Evolutionary conservation across 2,888 invertebrate genomes (phyloP), one percentile per base, ranked within the genome.

Genomic region (Acholoe squamosa): DNA sequence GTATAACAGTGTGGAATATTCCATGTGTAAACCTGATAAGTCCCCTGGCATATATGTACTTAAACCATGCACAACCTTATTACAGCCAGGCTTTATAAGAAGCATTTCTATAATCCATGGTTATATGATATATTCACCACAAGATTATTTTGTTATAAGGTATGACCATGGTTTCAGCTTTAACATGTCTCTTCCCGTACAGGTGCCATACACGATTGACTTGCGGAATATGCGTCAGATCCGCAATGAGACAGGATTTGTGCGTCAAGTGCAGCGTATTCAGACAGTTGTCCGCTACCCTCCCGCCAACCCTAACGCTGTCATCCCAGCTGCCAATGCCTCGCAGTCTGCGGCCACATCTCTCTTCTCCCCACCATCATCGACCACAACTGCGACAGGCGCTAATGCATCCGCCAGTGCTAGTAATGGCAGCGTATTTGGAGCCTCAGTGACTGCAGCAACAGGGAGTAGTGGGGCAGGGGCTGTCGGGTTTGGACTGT

Each of bases 161-260:
- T n/a, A n/a, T n/a, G n/a, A n/a, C n/a, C n/a, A n/a, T n/a, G n/a
- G n/a, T n/a, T n/a, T n/a, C n/a, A n/a, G n/a, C n/a, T n/a, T n/a
- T n/a, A n/a, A n/a, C n/a, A n/a, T n/a, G n/a, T n/a, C n/a, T 10
- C 61, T 61, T 7, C 61, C n/a, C 61, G 12, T 97, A 90, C 97
- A 97, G 31, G 97, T 97, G 94, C 97, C 97, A 0, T 98, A 98
- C 94, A 97, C 97, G 76, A 97, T 98, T 91, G 97, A 98, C 94
- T 97, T 98, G 95, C 97, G 97, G 93, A 97, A 97, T 95, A 96
- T 98, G 93, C 97, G 97, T 86, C 98, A 98, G 96, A 94, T 93
- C 43, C 92, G 94, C 61, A 97, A 97, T 94, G 97, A 97, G 92
- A 97, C 97, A 93, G 97, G 98, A 84, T 97, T 97, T 93, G 96